Base-by-base conservation (phyloP, 2,888 invertebrate genomes). In the Pimpla rufipes region DNA sequence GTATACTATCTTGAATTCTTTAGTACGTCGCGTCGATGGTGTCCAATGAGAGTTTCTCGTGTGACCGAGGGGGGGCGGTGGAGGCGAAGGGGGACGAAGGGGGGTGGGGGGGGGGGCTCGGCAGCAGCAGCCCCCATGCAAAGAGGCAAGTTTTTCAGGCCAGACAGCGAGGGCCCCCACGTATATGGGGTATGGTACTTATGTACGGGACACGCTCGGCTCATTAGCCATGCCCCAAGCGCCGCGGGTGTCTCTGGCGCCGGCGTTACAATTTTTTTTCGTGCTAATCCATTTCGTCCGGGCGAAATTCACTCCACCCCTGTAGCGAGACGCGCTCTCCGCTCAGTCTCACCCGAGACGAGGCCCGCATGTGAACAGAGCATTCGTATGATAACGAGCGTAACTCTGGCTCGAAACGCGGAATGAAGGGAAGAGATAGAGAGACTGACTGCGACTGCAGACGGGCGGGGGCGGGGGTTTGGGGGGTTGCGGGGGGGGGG, bases 351-450 rank as follows among this genome's bases (percentile, higher is more conserved):
- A 70, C 64, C 42, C 47, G 73, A 29, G 40, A 64, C 62, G 70
- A 55, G 35, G 66, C 75, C 62, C 75, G 81, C 64, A 77, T 79
- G 81, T 85, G 87, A 89, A 80, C 84, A 85, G 89, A 88, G 85
- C 90, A 90, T 90, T 90, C 87, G 88, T 89, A 90, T 90, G 90
- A 90, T 90, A 90, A 90, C 90, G 89, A 90, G 89, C 86, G 87
- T 86, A 88, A 86, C 89, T 89, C 86, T 85, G 87, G n/a, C 84
- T 68, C 29, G 87, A 88, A 89, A 88, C 68, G 42, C 73, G 57
- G 76, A 74, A 80, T 47, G 70, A 74, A 83, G 79, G 78, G 71
- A 79, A 50, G 75, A 85, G 81, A 78, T 45, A 42, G 18, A 74
- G 82, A 82, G 81, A 84, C 83, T 75, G 81, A 84, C 81, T 86